phyloP scores from a whole-genome alignment of 2,797 vertebrate species.

The Molossus molossus region DNA sequence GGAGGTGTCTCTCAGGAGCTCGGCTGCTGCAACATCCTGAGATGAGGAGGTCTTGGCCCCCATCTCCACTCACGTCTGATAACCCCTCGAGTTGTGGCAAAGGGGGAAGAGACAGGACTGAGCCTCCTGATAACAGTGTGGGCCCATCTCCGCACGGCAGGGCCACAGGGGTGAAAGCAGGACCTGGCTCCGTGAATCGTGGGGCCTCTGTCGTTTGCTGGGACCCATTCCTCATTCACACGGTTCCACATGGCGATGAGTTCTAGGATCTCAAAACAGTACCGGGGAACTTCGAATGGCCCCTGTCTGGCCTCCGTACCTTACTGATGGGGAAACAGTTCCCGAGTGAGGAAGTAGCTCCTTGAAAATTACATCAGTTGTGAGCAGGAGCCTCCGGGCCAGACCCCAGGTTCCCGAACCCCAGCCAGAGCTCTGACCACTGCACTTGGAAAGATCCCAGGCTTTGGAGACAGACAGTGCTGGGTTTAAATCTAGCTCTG shows the following conservation, averaged over 20 bases:
- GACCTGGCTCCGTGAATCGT: background rate
- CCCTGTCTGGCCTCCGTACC: background rate
- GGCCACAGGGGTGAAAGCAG: background rate
- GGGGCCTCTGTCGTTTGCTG: background rate
- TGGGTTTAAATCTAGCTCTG: background rate
- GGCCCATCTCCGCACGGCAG: background rate
- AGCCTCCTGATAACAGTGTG: accelerated
- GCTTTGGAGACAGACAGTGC: background rate
- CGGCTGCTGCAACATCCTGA: background rate
- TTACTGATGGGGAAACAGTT: background rate
- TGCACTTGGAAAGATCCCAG: background rate
- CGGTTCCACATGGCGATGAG: background rate
- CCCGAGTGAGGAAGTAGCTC: background rate
- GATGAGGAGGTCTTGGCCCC: conserved; percentile 9
- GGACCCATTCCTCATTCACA: background rate
- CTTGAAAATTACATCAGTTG: background rate
- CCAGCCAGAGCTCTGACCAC: background rate
- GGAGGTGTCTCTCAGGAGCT: background rate
- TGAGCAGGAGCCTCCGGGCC: background rate
- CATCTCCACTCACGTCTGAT: background rate
- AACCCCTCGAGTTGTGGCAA: background rate
- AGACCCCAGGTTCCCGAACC: background rate
- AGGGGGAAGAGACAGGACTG: background rate
- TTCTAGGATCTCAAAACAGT: conserved; percentile 8
- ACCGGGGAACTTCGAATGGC: background rate